phyloP scores from a whole-genome alignment of 2,113 vertebrate genomes.

The Anguilla japonica region DNA sequence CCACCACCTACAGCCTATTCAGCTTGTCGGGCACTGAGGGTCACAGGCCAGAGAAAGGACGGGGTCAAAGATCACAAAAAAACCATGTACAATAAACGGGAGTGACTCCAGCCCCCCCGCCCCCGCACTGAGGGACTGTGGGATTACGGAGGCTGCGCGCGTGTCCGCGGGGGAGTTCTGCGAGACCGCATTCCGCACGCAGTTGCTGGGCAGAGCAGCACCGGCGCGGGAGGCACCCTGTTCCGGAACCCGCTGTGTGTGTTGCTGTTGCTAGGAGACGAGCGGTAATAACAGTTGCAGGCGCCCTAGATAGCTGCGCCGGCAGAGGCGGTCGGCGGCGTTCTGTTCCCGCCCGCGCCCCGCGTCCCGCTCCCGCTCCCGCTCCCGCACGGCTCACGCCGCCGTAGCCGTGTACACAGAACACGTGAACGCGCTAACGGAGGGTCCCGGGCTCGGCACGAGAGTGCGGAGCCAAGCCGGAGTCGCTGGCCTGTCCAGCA shows the following conservation, averaged over 20 bases:
- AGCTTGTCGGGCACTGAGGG: no score
- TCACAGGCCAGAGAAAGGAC: no score
- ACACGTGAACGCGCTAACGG: neutral
- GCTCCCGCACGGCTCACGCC: neutral
- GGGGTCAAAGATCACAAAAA: no score
- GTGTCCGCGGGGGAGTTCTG: neutral
- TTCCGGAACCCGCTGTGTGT: slow-evolving; percentile 40
- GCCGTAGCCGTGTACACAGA: neutral
- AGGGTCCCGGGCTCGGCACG: no score
- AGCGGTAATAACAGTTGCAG: slow-evolving; percentile 59
- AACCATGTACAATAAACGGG: no score
- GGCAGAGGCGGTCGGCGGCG: slow-evolving; percentile 39
- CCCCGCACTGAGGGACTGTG: neutral
- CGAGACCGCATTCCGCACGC: slow-evolving; percentile 27
- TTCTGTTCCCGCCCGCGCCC: slow-evolving; percentile 36
- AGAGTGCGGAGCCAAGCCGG: neutral
- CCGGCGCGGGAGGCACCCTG: slow-evolving; percentile 24
- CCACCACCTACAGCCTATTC: no score
- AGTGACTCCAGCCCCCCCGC: no score
- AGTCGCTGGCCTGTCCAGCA: no score
- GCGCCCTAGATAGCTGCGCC: slow-evolving; percentile 50
- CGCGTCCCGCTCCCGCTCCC: neutral
- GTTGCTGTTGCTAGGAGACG: slow-evolving; percentile 68
- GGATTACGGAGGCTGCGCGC: neutral
- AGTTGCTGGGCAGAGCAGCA: slow-evolving; percentile 41